Conservation (phyloP, 2,888 invertebrate species). For the Tachystola acroxantha region DNA sequence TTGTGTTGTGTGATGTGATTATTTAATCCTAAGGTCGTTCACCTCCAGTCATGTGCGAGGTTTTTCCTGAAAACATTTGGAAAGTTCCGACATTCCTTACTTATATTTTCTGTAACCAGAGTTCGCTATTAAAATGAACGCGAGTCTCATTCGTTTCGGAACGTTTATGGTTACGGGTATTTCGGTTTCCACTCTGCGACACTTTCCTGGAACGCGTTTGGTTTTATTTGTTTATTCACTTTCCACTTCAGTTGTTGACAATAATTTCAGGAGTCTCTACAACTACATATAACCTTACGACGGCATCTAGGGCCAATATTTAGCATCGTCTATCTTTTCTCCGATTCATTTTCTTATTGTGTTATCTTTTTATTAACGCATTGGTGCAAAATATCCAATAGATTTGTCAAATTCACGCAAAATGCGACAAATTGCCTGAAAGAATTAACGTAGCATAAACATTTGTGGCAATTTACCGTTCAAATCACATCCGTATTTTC, state of each 20-base stretch:
- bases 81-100: neutral
- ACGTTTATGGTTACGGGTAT: slow-evolving; percentile 12
- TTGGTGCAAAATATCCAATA: no score
- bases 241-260: slow-evolving; percentile 9
- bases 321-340: no score
- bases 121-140: slow-evolving; percentile 6
- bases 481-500: no score
- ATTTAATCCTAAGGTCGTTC: slow-evolving; percentile 12
- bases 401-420: no score
- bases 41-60: slow-evolving; percentile 9
- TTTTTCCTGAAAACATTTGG: neutral
- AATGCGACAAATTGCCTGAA: no score
- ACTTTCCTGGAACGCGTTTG: slow-evolving; percentile 12
- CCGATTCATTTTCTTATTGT: no score
- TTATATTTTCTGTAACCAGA: neutral
- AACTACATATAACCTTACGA: no score
- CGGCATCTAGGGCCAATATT: no score
- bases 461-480: no score
- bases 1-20: slow-evolving; percentile 2
- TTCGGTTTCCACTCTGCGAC: slow-evolving; percentile 11
- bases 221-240: slow-evolving; percentile 22
- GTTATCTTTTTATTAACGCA: no score
- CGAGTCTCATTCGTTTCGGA: slow-evolving; percentile 10
- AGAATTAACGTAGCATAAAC: no score
- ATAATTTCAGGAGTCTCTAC: slow-evolving; percentile 6